Base-by-base conservation (phyloP, 2,888 invertebrate genomes). In the Orchestes rusci region DNA sequence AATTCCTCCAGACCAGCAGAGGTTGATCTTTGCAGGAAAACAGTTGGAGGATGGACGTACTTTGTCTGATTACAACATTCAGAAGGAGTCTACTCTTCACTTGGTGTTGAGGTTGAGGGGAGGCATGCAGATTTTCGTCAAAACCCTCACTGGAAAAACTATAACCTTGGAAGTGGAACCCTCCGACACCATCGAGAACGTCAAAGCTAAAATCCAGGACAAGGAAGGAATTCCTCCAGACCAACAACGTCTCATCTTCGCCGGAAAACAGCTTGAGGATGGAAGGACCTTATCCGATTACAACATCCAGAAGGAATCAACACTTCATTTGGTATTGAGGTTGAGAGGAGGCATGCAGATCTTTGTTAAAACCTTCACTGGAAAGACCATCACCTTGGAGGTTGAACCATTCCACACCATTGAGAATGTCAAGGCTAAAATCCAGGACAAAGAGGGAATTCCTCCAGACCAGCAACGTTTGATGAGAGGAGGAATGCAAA, bases 11-110 rank as follows among this genome's bases (percentile, higher is more conserved):
- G 77, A 77, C 56, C 77, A 76, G 56, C 76, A 76, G 60, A 59
- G 76, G 27, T 59, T 48, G 18, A 49, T 49, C 28, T 49, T 49
- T 31, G 77, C 78, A 47, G 80, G 80, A 7, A 80, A 79, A 60
- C 80, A 81, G 63, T 60, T 57, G 20, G 91, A 92, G 73, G 92
- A 93, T 79, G 92, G 90, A 4, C 82, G 91, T 47, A 92, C 91
- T 12, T 73, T 92, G 1, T 87, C 86, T 1, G 92, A 93, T 67
- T 91, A 91, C 70, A 91, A 91, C 64, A 91, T 92, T 62, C 91
- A 93, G 66, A 91, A 92, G 68, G 91, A 92, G 70, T 93, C 93
- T 0, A 95, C 94, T 2, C 79, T 95, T 51, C 93, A 94, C 69
- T 79, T 89, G 73, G 93, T 94, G 52, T 77, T 95, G 51, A 84